phyloP scores from a whole-genome alignment of 35 echinoderm and acorn worm species.

The Apostichopus californicus region DNA sequence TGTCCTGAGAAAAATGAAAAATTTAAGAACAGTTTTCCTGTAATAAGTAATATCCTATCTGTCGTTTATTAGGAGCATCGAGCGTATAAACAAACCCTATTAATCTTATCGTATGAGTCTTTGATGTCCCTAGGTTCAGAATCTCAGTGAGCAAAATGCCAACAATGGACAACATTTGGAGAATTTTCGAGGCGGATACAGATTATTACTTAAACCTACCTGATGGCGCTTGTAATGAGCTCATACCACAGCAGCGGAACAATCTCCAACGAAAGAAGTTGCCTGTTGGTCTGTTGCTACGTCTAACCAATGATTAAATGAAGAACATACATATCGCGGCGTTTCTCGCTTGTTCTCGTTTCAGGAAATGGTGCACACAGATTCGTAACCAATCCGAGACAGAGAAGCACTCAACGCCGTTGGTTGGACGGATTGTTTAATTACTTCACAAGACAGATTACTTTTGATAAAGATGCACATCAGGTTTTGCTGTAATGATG shows the following conservation, averaged over 20 bases:
- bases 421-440: conserved; percentile 45
- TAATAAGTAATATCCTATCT: too few relatives aligned
- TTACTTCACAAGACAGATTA: conserved; percentile 30
- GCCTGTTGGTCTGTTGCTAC: not conserved
- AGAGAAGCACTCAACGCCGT: conserved; percentile 8
- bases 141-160: too few relatives aligned
- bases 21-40: too few relatives aligned
- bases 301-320: not conserved
- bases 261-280: not conserved
- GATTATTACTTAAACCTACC: not conserved
- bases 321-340: not conserved
- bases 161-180: too few relatives aligned
- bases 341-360: not conserved
- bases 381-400: not conserved
- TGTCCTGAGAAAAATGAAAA: too few relatives aligned
- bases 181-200: too few relatives aligned
- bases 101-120: too few relatives aligned
- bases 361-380: not conserved
- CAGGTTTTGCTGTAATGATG: not conserved
- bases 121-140: too few relatives aligned
- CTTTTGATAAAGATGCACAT: not conserved
- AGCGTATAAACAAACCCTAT: too few relatives aligned
- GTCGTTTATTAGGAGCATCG: too few relatives aligned
- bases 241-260: not conserved
- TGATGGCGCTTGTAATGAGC: not conserved